Percentiles rank a stretch among this genome's conserved stretches.
These are phyloP conservation scores for Mactra quadrangularis DNA, from an alignment of 1,140 invertebrate species.

Conservation along the genomic window DNA sequence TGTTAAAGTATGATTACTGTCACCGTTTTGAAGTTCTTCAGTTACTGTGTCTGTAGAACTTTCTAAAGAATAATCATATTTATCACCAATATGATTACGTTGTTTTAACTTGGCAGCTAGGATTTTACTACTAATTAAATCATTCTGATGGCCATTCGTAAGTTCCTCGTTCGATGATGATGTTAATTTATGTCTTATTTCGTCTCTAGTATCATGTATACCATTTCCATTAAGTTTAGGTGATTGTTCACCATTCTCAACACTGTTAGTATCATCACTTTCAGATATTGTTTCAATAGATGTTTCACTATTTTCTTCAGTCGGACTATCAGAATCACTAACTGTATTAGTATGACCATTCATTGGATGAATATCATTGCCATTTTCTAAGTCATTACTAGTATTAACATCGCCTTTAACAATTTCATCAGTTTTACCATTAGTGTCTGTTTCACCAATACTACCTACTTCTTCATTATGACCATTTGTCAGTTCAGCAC, in stretches of 20 bases:
- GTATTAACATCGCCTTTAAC: not conserved
- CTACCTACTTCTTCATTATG: conserved; percentile 26
- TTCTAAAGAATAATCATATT: conserved; percentile 72
- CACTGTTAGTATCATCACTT: conserved; percentile 26
- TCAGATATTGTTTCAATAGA: conserved; percentile 59
- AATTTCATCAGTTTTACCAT: conserved; percentile 22
- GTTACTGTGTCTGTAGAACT: conserved; percentile 85
- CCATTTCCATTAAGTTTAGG: conserved; percentile 11
- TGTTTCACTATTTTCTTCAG: conserved; percentile 55
- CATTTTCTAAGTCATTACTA: conserved; percentile 23
- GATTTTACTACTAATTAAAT: conserved; percentile 19
- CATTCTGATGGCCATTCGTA: not conserved
- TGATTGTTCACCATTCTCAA: conserved; percentile 52
- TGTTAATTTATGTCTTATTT: not conserved
- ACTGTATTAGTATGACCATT: conserved; percentile 32
- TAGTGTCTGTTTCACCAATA: conserved; percentile 28
- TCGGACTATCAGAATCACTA: conserved; percentile 15
- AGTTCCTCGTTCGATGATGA: not conserved
- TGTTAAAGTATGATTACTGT: conserved; percentile 39
- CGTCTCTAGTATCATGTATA: not conserved
- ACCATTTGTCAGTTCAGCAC: conserved; percentile 28
- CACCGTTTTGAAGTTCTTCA: conserved; percentile 73
- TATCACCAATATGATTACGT: conserved; percentile 15
- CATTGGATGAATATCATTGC: conserved; percentile 47
- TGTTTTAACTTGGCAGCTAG: conserved; percentile 21